Evolutionary conservation across 2,797 vertebrate species (phyloP), one percentile per base, ranked within the genome.

Genomic region (Tragopan temminckii): DNA sequence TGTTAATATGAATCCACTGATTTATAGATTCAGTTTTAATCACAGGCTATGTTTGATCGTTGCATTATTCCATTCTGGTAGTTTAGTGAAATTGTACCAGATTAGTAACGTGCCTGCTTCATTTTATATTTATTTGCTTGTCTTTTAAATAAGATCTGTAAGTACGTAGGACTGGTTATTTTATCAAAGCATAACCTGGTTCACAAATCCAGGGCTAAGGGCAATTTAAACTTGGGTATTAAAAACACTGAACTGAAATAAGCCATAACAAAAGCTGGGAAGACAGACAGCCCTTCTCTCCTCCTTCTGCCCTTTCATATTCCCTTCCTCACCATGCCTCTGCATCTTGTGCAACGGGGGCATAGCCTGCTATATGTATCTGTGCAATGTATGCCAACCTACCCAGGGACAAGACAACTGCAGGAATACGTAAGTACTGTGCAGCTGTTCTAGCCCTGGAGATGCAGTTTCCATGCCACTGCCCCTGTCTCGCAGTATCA

Each of bases 71-170:
- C 53, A 43, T 85, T 64, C 55, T 18, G 29, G 35, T 42, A 50
- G 53, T 55, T 84, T 27, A 85, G 71, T 45, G 58, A 58, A 79
- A 66, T 48, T 31, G 53, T 43, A 43, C 79, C 15, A 55, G 46
- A 59, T 71, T 45, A 29, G 29, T 63, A 70, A 75, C 24, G 33
- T 24, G 33, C 62, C 67, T 2, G 1, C 20, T 91, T 64, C 25
- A n/a, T 40, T 90, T 88, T 29, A 50, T 75, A 92, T 81, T 88
- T 88, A 90, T 79, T 90, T 70, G 38, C 76, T 88, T n/a, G 58
- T 48, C 46, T 85, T 75, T 78, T 81, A 35, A 90, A 79, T 88
- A 79, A 85, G 89, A 62, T 21, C 62, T 48, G 7, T 43, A 77
- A 71, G 40, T 35, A 88, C 24, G 13, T 11, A 70, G 43, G 35